Conservation (phyloP, 2,797 vertebrate genomes). For the Eupleurogrammus muticus region DNA sequence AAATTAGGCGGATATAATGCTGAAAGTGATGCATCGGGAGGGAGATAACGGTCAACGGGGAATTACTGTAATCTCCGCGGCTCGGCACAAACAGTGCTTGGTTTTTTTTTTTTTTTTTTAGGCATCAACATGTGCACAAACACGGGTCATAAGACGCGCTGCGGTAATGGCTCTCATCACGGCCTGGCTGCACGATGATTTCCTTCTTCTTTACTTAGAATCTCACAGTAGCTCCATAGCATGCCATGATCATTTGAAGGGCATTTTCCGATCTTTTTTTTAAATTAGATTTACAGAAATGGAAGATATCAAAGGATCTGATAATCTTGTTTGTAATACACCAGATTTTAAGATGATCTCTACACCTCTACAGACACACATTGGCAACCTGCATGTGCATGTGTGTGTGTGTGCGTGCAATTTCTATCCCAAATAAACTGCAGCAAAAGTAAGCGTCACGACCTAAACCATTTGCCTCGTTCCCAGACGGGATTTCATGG, state of each 20-base stretch:
- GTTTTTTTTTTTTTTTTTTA: slow-evolving; percentile 18
- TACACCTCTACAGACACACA: neutral
- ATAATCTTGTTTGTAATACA: neutral
- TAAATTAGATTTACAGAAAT: neutral
- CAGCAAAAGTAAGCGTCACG: slow-evolving; percentile 31
- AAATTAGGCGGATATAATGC: slow-evolving; percentile 62
- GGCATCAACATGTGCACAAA: slow-evolving; percentile 9
- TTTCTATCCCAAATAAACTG: neutral
- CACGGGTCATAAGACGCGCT: slow-evolving; percentile 7
- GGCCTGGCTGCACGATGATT: slow-evolving; percentile 4
- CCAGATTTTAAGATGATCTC: neutral
- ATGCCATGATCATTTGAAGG: neutral
- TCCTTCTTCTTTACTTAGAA: slow-evolving; percentile 12
- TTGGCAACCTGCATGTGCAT: neutral
- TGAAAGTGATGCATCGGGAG: slow-evolving; percentile 43
- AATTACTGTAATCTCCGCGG: slow-evolving; percentile 50
- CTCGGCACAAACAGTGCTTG: neutral
- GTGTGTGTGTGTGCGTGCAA: slow-evolving; percentile 6
- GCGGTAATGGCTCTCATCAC: neutral
- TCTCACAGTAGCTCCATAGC: neutral
- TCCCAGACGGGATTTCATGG: slow-evolving; percentile 8
- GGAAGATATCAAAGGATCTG: neutral
- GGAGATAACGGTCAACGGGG: slow-evolving; percentile 30
- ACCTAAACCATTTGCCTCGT: slow-evolving; percentile 46
- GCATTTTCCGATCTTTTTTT: neutral